These are phyloP conservation scores for Diarsia mendica DNA, from an alignment of 2,888 invertebrate species.

Conservation along the genomic window DNA sequence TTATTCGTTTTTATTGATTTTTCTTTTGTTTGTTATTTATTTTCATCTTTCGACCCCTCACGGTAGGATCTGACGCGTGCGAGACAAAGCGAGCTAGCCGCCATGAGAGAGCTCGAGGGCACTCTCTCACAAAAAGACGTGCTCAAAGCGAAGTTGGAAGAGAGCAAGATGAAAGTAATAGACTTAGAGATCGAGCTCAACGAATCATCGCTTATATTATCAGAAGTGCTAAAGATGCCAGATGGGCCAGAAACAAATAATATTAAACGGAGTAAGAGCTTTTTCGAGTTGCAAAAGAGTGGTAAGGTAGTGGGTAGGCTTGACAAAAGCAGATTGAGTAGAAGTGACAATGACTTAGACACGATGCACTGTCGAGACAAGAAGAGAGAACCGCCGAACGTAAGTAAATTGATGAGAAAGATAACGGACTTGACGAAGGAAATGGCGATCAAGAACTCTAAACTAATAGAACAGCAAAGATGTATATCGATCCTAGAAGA, in stretches of 20 bases:
- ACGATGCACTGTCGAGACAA: conserved; percentile 73
- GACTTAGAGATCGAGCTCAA: conserved; percentile 89
- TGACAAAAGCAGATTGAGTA: conserved; percentile 87
- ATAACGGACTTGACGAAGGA: conserved; percentile 86
- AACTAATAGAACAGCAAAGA: conserved; percentile 89
- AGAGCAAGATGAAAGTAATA: conserved; percentile 85
- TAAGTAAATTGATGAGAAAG: conserved; percentile 83
- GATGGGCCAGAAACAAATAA: conserved; percentile 80
- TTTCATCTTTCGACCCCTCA: conserved; percentile 81
- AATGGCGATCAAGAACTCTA: conserved; percentile 87
- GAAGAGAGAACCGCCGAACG: conserved; percentile 73
- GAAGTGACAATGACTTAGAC: conserved; percentile 84
- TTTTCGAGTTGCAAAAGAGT: conserved; percentile 89
- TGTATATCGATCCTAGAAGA: conserved; percentile 89
- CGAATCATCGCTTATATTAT: conserved; percentile 88
- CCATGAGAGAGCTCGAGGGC: conserved; percentile 80
- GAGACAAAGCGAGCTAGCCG: conserved; percentile 82
- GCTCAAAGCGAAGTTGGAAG: conserved; percentile 82
- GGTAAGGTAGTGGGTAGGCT: conserved; percentile 91
- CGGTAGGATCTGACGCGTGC: conserved; percentile 84
- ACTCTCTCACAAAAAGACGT: conserved; percentile 81
- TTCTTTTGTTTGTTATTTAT: conserved; percentile 75
- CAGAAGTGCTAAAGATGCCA: conserved; percentile 87
- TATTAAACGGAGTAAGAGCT: conserved; percentile 86
- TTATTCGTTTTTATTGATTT: conserved; percentile 77